Conservation (phyloP, 2,888 invertebrate genomes). For the Macrosoma leucophasiata region DNA sequence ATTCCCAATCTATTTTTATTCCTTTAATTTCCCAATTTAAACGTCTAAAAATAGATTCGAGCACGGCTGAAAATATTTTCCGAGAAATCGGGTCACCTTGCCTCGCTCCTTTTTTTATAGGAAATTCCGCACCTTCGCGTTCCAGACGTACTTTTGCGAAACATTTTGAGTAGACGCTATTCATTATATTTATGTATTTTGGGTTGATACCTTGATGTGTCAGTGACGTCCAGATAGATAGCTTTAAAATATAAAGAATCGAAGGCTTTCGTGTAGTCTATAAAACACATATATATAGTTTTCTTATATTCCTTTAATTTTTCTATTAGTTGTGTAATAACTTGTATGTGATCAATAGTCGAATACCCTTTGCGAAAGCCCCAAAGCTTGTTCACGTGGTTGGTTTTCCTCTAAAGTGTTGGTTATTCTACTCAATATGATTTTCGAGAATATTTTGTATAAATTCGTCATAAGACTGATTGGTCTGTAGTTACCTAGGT, state of each 20-base stretch:
- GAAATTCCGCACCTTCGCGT: slow-evolving; percentile 9
- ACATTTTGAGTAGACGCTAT: slow-evolving; percentile 10
- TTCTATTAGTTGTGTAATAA: slow-evolving; percentile 12
- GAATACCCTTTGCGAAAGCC: slow-evolving; percentile 13
- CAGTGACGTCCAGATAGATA: slow-evolving; percentile 14
- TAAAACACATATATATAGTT: slow-evolving; percentile 13
- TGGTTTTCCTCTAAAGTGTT: slow-evolving; percentile 14
- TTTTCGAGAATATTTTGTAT: slow-evolving; percentile 11
- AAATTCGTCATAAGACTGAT: slow-evolving; percentile 13
- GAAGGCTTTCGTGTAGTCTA: slow-evolving; percentile 14
- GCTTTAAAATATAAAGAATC: slow-evolving; percentile 11
- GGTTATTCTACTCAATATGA: slow-evolving; percentile 13
- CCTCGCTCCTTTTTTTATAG: slow-evolving; percentile 11
- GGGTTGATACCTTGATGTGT: slow-evolving; percentile 14
- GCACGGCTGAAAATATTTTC: slow-evolving; percentile 12
- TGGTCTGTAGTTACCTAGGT: slow-evolving; percentile 9
- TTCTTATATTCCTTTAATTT: slow-evolving; percentile 9
- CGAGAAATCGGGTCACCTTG: slow-evolving; percentile 17
- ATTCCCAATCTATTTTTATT: background rate
- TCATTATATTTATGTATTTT: slow-evolving; percentile 9
- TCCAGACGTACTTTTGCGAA: slow-evolving; percentile 9
- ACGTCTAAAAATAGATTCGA: slow-evolving; percentile 13
- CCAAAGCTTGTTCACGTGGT: slow-evolving; percentile 13
- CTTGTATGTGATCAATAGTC: slow-evolving; percentile 12
- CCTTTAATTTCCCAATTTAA: slow-evolving; percentile 14